Evolutionary conservation across 2,797 vertebrate species (phyloP).

Genomic region (Falco biarmicus): DNA sequence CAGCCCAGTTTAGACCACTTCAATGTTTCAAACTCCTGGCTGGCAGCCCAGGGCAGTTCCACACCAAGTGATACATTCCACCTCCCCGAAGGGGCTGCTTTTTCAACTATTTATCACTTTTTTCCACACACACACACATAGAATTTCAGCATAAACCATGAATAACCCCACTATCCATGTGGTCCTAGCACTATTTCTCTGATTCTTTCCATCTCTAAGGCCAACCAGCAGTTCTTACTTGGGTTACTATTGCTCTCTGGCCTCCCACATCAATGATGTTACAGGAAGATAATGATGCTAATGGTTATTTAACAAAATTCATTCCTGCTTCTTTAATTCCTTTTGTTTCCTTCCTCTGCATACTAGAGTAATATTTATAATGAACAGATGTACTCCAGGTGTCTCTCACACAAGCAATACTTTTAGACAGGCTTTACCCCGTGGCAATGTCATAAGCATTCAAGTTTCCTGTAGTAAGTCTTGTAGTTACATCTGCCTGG

Average conservation of each 20-base stretch:
- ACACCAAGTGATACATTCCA: background rate
- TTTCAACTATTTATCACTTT: background rate
- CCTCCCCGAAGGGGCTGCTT: background rate
- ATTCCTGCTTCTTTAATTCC: background rate
- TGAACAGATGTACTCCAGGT: background rate
- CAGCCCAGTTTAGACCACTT: background rate
- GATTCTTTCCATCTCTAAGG: background rate
- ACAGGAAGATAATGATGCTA: background rate
- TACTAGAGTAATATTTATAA: background rate
- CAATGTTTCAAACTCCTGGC: background rate
- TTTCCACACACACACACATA: too few species aligned
- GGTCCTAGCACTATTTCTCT: background rate
- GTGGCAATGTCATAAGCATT: background rate
- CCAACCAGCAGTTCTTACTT: background rate
- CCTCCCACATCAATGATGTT: fast-evolving
- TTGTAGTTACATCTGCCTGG: background rate
- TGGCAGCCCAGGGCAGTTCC: background rate
- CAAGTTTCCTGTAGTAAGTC: background rate
- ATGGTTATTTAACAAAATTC: background rate
- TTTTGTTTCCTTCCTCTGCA: background rate
- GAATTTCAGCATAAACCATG: background rate
- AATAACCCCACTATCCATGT: background rate
- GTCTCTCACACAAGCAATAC: background rate
- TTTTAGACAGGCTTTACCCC: background rate
- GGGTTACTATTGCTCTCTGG: background rate